Percentiles rank a stretch among this genome's conserved stretches.
phyloP scores from a whole-genome alignment of 2,888 invertebrate genomes.

The Metalampra italica region DNA sequence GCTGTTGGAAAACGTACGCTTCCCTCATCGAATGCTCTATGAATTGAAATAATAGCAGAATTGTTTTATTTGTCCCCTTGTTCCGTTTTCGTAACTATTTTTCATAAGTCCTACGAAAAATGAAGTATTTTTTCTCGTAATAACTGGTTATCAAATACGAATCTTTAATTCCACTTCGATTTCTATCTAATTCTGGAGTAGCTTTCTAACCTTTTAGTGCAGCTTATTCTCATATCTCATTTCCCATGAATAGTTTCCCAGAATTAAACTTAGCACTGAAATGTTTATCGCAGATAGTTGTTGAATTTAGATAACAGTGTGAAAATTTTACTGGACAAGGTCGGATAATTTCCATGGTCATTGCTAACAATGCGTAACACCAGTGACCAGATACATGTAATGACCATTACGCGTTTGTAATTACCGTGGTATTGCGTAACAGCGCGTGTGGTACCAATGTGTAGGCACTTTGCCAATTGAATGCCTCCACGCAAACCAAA shows the following conservation, averaged over 20 bases:
- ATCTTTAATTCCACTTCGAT: too few relatives aligned
- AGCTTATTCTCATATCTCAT: background rate
- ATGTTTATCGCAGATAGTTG: background rate
- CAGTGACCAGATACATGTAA: conserved; percentile 13
- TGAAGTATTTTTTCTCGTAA: too few relatives aligned
- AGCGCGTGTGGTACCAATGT: background rate
- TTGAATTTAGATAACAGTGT: background rate
- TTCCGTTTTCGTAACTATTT: too few relatives aligned
- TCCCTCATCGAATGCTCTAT: background rate
- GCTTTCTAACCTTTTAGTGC: too few relatives aligned
- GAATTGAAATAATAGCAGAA: too few relatives aligned
- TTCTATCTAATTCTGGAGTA: too few relatives aligned
- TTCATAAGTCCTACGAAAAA: too few relatives aligned
- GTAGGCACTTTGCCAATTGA: background rate
- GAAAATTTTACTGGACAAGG: conserved; percentile 4
- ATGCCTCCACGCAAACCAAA: conserved; percentile 1
- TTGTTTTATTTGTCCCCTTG: too few relatives aligned
- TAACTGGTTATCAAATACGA: too few relatives aligned
- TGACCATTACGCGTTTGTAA: conserved; percentile 14
- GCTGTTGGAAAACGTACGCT: background rate
- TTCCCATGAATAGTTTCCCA: background rate
- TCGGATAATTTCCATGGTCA: conserved; percentile 15
- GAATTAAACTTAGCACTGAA: background rate
- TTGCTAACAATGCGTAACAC: conserved; percentile 11
- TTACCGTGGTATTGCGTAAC: conserved; percentile 11